phyloP scores from a whole-genome alignment of 2,888 invertebrate species.

The Phyllotreta cruciferae region DNA sequence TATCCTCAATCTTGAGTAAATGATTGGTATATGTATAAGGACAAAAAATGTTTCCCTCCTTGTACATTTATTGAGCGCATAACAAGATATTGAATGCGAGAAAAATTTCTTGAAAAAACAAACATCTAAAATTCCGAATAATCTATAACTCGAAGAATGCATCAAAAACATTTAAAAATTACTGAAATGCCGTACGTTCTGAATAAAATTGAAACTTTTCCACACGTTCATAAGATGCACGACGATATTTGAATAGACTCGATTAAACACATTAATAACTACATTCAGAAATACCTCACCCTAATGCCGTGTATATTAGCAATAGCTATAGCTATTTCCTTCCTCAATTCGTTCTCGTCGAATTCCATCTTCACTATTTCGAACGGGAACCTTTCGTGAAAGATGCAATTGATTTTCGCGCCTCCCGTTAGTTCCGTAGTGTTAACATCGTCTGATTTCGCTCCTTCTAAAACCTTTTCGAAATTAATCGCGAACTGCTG shows the following conservation, averaged over 20 bases:
- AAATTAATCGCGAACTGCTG: conserved; percentile 97
- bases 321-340: conserved; percentile 98
- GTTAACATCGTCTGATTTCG: conserved; percentile 94
- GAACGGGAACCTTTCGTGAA: conserved; percentile 99
- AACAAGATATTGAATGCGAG: no score
- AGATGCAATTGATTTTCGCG: conserved; percentile 98
- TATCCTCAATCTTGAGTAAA: not conserved
- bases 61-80: no score
- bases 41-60: no score
- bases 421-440: conserved; percentile 98
- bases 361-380: conserved; percentile 99
- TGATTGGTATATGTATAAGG: not conserved
- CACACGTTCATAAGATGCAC: no score
- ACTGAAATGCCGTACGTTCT: no score
- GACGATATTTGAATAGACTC: no score
- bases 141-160: no score
- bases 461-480: conserved; percentile 97
- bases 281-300: conserved; percentile 58
- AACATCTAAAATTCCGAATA: not conserved
- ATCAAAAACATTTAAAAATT: no score
- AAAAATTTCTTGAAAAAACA: not conserved
- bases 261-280: no score
- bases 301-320: conserved; percentile 97
- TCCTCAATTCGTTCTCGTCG: conserved; percentile 96
- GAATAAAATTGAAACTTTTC: no score